These are phyloP conservation scores for Xestia rhomboidea DNA, from an alignment of 2,888 invertebrate genomes.

Conservation along the genomic window DNA sequence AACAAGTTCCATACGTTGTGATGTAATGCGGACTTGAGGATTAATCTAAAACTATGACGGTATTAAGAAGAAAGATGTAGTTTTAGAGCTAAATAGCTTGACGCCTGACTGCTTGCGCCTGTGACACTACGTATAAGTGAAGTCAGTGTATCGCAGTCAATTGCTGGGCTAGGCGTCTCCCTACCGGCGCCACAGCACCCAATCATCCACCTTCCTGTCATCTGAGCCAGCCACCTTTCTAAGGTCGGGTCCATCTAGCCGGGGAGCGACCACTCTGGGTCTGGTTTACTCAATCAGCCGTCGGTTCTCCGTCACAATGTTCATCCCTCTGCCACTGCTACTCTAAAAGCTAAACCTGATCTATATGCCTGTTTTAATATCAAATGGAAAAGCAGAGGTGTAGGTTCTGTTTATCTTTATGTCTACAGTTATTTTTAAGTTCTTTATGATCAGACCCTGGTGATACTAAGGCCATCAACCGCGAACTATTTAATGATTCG, in stretches of 20 bases:
- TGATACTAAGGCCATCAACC: background rate
- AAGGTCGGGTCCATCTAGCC: background rate
- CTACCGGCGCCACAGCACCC: background rate
- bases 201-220: background rate
- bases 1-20: slow-evolving; percentile 27
- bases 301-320: background rate
- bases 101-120: background rate
- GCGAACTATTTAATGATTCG: no score
- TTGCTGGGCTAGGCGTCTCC: background rate
- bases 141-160: background rate
- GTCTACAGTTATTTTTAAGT: background rate
- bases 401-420: no score
- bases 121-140: background rate
- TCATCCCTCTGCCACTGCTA: no score
- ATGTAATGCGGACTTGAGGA: slow-evolving; percentile 31
- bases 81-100: background rate
- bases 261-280: background rate
- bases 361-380: background rate
- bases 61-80: background rate
- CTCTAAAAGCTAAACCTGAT: background rate
- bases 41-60: slow-evolving; percentile 11
- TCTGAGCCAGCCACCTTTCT: background rate
- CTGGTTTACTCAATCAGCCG: background rate
- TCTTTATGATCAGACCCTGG: background rate
- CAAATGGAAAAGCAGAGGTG: background rate